Percentiles rank a stretch among this genome's conserved stretches.
These are phyloP conservation scores for Dallia pectoralis DNA, from an alignment of 2,797 vertebrate genomes.

Conservation along the genomic window DNA sequence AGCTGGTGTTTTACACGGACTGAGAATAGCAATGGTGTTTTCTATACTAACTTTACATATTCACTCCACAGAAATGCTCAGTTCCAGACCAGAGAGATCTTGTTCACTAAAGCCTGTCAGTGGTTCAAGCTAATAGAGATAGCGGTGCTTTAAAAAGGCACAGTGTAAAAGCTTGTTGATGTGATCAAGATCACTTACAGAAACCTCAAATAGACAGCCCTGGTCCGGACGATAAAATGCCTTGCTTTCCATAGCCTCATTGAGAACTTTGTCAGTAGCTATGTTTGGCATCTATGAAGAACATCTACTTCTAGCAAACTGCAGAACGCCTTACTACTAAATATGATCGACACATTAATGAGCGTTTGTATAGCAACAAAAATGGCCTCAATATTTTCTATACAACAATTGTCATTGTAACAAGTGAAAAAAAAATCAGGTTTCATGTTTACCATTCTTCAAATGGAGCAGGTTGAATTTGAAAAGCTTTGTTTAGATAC, in stretches of 20 bases:
- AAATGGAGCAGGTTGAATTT: neutral
- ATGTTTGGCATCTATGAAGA: neutral
- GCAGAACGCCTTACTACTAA: neutral
- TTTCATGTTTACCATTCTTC: neutral
- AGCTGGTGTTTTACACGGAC: neutral
- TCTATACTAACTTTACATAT: neutral
- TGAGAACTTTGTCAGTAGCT: neutral
- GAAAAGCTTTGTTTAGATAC: neutral
- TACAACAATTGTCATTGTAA: neutral
- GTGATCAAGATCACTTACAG: constrained; percentile 8
- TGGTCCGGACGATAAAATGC: constrained; percentile 6
- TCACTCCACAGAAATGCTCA: constrained; percentile 10
- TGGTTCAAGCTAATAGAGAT: constrained; percentile 52
- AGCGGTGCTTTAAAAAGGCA: constrained; percentile 55
- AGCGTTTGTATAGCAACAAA: neutral
- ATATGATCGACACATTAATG: neutral
- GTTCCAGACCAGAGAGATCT: constrained; percentile 31
- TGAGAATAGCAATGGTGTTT: neutral
- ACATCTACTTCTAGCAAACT: neutral
- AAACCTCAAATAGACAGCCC: neutral
- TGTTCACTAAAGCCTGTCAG: constrained; percentile 59
- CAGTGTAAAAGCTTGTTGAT: constrained; percentile 33
- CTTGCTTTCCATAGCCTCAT: neutral
- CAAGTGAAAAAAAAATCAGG: neutral
- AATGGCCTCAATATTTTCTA: neutral